Evolutionary conservation across 2,888 invertebrate species (phyloP).

Genomic region (Pollenia labialis): DNA sequence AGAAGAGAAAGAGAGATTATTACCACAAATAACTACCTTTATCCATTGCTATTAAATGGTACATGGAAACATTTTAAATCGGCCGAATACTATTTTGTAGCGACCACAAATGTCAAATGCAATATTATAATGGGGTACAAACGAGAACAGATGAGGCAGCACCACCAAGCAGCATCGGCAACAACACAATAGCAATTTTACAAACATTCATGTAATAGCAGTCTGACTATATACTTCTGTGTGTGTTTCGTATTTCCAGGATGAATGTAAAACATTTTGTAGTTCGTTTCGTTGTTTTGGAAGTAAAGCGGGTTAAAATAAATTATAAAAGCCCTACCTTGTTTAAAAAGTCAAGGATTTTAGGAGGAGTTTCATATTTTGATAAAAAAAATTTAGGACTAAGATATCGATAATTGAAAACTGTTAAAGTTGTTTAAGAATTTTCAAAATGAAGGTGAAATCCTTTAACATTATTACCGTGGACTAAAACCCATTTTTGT

Average conservation of each 20-base stretch:
- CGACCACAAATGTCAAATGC: conserved; percentile 75
- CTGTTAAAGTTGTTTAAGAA: no score
- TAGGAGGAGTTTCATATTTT: neutral
- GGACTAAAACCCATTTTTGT: no score
- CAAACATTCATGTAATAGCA: neutral
- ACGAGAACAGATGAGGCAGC: conserved; percentile 52
- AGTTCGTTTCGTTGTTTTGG: conserved; percentile 37
- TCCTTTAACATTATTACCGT: no score
- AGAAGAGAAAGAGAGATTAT: conserved; percentile 50
- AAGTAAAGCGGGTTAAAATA: neutral
- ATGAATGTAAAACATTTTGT: neutral
- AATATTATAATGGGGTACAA: conserved; percentile 71
- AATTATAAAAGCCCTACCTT: neutral
- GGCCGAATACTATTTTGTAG: conserved; percentile 64
- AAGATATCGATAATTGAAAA: no score
- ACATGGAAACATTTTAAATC: conserved; percentile 65
- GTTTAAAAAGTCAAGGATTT: neutral
- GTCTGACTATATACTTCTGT: neutral
- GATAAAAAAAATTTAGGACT: no score
- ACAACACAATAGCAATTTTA: conserved; percentile 27
- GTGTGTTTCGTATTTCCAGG: neutral
- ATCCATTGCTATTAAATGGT: conserved; percentile 68
- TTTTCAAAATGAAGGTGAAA: no score
- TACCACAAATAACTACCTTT: conserved; percentile 71
- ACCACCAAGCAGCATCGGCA: conserved; percentile 27